Evolutionary conservation across 1,140 invertebrate species (phyloP).

Genomic region (Drosophila ficusphila): DNA sequence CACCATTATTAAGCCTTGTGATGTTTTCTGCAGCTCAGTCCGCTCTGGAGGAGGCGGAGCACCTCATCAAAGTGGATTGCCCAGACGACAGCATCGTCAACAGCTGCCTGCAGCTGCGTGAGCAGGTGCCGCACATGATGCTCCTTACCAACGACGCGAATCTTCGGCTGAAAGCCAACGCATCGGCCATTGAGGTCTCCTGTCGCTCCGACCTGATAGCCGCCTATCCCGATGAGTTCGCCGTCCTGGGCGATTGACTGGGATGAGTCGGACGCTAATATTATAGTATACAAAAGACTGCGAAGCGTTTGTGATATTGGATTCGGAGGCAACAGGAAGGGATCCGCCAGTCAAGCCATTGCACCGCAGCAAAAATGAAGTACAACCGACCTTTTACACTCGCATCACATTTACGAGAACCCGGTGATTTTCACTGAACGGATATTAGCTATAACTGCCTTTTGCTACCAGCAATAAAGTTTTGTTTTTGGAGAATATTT

Average conservation of each 20-base stretch:
- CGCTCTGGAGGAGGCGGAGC: slow-evolving; percentile 56
- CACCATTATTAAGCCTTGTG: not conserved
- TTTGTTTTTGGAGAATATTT: not conserved
- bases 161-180: slow-evolving; percentile 72
- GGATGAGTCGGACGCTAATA: not conserved
- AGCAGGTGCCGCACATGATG: slow-evolving; percentile 56
- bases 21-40: slow-evolving; percentile 43
- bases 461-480: slow-evolving; percentile 1
- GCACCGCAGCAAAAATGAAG: slow-evolving; percentile 28
- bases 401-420: not conserved
- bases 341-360: slow-evolving; percentile 18
- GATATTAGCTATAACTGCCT: not conserved
- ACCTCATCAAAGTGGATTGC: slow-evolving; percentile 63
- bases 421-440: not conserved
- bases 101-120: slow-evolving; percentile 75
- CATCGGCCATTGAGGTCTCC: slow-evolving; percentile 62
- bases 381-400: slow-evolving; percentile 22
- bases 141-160: slow-evolving; percentile 76
- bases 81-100: slow-evolving; percentile 78
- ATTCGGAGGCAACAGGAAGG: not conserved
- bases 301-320: slow-evolving; percentile 28
- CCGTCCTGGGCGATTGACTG: not conserved
- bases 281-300: slow-evolving; percentile 6
- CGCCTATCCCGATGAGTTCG: slow-evolving; percentile 36
- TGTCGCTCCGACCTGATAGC: slow-evolving; percentile 57